Base-by-base conservation (phyloP, 2,113 vertebrate species). In the Actinemys pallida region DNA sequence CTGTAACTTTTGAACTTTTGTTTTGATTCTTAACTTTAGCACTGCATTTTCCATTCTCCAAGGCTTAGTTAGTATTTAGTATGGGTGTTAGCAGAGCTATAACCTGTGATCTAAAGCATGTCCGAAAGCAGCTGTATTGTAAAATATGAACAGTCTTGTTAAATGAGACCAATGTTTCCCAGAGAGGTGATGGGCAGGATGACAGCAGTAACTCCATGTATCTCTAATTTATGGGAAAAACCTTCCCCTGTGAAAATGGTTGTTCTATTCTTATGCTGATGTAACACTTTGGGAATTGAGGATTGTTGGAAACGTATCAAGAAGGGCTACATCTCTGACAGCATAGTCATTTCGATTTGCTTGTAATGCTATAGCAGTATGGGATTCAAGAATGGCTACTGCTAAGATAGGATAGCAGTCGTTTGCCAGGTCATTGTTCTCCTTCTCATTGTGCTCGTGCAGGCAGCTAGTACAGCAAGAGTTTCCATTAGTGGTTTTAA, bases 91-190 rank as follows among this genome's bases (percentile, higher is more conserved):
- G 97, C 96, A 97, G 94, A 98, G 96, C 97, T 96, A 89, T 98
- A 97, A 97, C 92, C 97, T 97, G 93, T 98, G 96, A 96, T 97
- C 97, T 96, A 97, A 96, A 97, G 97, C 97, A 97, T 97, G 96
- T 97, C 97, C 94, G 53, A 91, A 96, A 93, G 84, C 86, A 97
- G 69, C 94, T 95, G 90, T 97, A 83, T 95, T 97, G 47, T 95
- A 94, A 97, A 94, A 92, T 95, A 93, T 97, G 97, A 96, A 75
- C 92, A 96, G 97, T 97, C 97, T 90, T 92, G 80, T 57, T 84
- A 81, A 92, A 88, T 27, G 96, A 97, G 97, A 97, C 96, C 93
- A 93, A 42, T 88, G 53, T 96, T 97, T 96, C 95, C 96, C 92
- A 87, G 84, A 96, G 94, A 96, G 93, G 42, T 95, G 91, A 83